Evolutionary conservation across 2,888 invertebrate species (phyloP).

Genomic region (Ennomos erosarius): DNA sequence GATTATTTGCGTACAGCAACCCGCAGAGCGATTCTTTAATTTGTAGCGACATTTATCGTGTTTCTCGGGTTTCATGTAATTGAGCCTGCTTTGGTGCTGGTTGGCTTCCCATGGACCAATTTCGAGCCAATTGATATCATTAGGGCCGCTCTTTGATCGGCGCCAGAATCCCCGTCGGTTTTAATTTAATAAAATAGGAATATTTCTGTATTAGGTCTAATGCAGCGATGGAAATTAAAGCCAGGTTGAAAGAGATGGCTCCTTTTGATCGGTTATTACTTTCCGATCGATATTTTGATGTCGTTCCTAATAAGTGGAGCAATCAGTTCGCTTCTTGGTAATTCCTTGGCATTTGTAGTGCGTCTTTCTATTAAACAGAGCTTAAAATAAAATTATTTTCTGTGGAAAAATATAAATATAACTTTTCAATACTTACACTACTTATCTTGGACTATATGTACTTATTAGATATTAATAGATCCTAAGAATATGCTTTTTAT

Average conservation of each 20-base stretch:
- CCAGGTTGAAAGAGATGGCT: slow-evolving; percentile 35
- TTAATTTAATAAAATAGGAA: slow-evolving; percentile 67
- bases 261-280: slow-evolving; percentile 30
- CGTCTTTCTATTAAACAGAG: slow-evolving; percentile 6
- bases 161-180: slow-evolving; percentile 62
- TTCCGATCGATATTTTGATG: slow-evolving; percentile 30
- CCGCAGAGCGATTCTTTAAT: slow-evolving; percentile 79
- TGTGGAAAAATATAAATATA: no score
- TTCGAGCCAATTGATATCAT: slow-evolving; percentile 72
- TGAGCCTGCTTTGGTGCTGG: slow-evolving; percentile 55
- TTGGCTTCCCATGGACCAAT: slow-evolving; percentile 74
- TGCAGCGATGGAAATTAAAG: slow-evolving; percentile 37
- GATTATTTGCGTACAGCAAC: slow-evolving; percentile 67
- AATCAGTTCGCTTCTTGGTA: slow-evolving; percentile 27
- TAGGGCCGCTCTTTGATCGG: slow-evolving; percentile 70
- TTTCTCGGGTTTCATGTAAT: slow-evolving; percentile 77
- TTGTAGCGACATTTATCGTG: slow-evolving; percentile 75
- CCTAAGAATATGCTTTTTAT: no score
- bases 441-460: no score
- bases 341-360: slow-evolving; percentile 31
- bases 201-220: slow-evolving; percentile 46
- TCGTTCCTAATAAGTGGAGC: slow-evolving; percentile 33
- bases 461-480: no score
- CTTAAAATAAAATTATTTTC: no score
- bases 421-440: no score